These are phyloP conservation scores for Gadopsis marmoratus DNA, from an alignment of 2,797 vertebrate species.

Conservation along the genomic window DNA sequence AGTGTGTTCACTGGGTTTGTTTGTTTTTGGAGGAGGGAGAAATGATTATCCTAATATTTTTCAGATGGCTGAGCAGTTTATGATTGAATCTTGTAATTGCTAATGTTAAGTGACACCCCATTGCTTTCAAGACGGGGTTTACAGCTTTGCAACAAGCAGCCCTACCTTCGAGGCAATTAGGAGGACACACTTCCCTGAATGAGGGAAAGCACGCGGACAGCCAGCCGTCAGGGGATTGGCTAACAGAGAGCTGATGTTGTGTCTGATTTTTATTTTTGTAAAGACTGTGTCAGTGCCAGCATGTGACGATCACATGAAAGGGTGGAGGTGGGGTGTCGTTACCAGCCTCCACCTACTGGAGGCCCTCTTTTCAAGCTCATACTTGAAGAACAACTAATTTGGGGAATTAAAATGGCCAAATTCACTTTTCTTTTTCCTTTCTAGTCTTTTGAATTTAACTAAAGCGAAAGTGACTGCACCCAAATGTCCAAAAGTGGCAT, in stretches of 20 bases:
- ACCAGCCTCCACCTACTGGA: not conserved
- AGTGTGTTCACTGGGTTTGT: slow-evolving; percentile 44
- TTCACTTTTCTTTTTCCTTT: not conserved
- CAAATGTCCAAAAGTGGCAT: slow-evolving; percentile 23
- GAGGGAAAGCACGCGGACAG: slow-evolving; percentile 32
- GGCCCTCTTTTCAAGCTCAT: not conserved
- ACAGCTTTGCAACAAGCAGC: slow-evolving; percentile 55
- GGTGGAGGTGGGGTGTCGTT: not conserved
- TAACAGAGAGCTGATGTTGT: slow-evolving; percentile 38
- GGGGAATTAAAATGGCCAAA: slow-evolving; percentile 3
- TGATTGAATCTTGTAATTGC: slow-evolving; percentile 72
- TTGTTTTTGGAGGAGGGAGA: slow-evolving; percentile 47
- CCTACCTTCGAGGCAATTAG: slow-evolving; percentile 63
- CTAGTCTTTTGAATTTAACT: slow-evolving; percentile 26
- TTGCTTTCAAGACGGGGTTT: slow-evolving; percentile 71
- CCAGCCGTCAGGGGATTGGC: slow-evolving; percentile 15
- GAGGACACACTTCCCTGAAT: slow-evolving; percentile 53
- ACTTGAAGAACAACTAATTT: not conserved
- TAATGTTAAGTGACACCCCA: slow-evolving; percentile 71
- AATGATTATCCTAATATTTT: slow-evolving; percentile 59
- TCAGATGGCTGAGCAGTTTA: slow-evolving; percentile 70
- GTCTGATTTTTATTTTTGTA: slow-evolving; percentile 5
- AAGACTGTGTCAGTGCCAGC: slow-evolving; percentile 4
- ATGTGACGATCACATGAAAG: slow-evolving; percentile 2
- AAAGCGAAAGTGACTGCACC: slow-evolving; percentile 16